Conservation (phyloP, 2,888 invertebrate species). For the Antitype chi region DNA sequence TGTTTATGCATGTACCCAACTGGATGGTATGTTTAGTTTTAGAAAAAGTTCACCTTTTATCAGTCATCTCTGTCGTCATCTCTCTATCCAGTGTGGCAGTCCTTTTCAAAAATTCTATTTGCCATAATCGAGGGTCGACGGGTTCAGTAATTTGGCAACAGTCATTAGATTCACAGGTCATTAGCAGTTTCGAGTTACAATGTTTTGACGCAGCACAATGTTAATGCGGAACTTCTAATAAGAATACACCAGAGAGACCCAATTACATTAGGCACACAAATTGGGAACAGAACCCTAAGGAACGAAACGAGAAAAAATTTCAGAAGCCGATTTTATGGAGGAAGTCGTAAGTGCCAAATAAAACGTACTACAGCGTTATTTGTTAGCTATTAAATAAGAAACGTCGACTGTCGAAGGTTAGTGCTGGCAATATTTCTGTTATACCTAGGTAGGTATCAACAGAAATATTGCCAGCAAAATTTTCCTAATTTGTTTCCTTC, state of each 20-base stretch:
- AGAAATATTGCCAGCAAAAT: no score
- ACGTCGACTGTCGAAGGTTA: constrained; percentile 27
- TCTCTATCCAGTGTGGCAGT: no score
- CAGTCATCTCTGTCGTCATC: background rate
- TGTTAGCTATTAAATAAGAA: constrained; percentile 32
- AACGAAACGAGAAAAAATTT: constrained; percentile 22
- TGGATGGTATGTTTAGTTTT: background rate
- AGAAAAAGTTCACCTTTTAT: background rate
- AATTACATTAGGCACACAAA: constrained; percentile 49
- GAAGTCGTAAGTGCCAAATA: constrained; percentile 42
- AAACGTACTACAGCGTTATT: constrained; percentile 30
- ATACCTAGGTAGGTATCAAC: no score
- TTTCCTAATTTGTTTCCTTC: no score
- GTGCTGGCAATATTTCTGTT: background rate
- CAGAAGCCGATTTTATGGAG: constrained; percentile 36
- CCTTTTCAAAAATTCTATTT: background rate
- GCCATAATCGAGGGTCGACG: background rate
- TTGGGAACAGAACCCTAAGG: constrained; percentile 23
- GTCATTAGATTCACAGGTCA: constrained; percentile 20
- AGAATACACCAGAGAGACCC: constrained; percentile 41
- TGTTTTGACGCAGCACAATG: constrained; percentile 15
- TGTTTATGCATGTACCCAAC: background rate
- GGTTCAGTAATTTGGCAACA: background rate
- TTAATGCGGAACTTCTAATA: constrained; percentile 38
- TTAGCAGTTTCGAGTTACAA: constrained; percentile 39